Conservation (phyloP, 2,113 vertebrate genomes). For the Calidris pygmaea region DNA sequence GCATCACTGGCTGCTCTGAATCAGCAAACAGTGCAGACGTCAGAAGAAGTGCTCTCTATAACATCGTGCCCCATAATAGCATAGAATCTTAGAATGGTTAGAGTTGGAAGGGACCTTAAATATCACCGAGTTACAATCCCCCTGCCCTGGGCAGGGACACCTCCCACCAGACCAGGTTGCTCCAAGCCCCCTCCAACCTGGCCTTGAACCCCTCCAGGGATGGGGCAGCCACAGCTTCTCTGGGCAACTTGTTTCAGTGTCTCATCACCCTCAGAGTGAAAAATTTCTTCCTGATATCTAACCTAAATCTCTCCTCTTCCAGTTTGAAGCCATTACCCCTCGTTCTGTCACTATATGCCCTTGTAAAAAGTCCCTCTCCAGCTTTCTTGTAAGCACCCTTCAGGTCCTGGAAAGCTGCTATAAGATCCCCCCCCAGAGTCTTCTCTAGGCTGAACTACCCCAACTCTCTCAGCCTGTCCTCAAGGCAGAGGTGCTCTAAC, state of each 20-base stretch:
- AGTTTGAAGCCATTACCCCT: neutral
- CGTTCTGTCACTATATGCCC: neutral
- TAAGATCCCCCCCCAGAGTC: neutral
- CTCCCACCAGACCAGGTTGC: neutral
- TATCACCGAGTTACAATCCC: neutral
- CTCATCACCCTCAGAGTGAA: neutral
- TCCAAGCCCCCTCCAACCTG: neutral
- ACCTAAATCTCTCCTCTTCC: neutral
- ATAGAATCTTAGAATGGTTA: neutral
- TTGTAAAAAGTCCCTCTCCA: neutral
- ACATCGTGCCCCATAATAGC: fast-evolving
- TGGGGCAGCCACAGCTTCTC: neutral
- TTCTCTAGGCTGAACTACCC: neutral
- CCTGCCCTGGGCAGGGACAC: neutral
- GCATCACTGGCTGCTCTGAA: neutral
- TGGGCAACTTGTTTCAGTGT: neutral
- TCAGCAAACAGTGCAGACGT: fast-evolving
- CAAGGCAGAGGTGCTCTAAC: neutral
- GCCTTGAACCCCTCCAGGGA: neutral
- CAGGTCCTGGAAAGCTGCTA: neutral
- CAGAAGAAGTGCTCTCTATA: neutral
- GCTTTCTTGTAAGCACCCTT: neutral
- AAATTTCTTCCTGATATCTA: neutral
- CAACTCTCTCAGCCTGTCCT: neutral
- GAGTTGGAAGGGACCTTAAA: neutral